Evolutionary conservation across 2,797 vertebrate species (phyloP).

Genomic region (Lophius americanus): DNA sequence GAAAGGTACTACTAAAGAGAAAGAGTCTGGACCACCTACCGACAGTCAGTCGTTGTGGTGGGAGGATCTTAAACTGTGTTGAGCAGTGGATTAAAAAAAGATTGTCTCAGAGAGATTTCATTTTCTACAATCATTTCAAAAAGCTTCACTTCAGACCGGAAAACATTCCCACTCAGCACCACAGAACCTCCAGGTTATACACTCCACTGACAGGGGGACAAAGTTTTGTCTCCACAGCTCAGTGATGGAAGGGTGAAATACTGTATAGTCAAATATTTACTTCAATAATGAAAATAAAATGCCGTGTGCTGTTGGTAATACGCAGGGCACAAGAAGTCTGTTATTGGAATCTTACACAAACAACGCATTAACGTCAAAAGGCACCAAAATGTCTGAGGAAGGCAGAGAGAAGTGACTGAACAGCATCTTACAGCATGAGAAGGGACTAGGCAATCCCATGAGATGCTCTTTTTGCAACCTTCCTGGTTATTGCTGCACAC

Average conservation of each 20-base stretch:
- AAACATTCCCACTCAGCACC: slow-evolving; percentile 35
- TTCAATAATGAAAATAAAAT: too few relatives aligned
- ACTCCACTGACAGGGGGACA: background rate
- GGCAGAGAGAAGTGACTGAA: background rate
- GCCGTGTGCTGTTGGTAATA: too few relatives aligned
- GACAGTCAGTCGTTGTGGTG: background rate
- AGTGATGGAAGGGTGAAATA: too few relatives aligned
- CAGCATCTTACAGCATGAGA: background rate
- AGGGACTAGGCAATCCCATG: background rate
- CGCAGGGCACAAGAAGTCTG: too few relatives aligned
- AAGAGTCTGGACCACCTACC: too few relatives aligned
- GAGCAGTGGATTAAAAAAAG: background rate
- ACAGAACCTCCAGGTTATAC: background rate
- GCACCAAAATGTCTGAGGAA: too few relatives aligned
- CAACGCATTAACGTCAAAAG: too few relatives aligned
- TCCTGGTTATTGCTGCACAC: slow-evolving; percentile 2
- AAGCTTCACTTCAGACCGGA: slow-evolving; percentile 8
- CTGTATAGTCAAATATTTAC: too few relatives aligned
- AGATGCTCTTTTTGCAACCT: background rate
- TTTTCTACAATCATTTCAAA: slow-evolving; percentile 21
- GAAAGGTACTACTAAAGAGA: background rate
- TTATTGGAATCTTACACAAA: too few relatives aligned
- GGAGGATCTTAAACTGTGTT: background rate
- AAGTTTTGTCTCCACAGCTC: too few relatives aligned
- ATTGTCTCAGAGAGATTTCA: background rate